Evolutionary conservation across 2,797 vertebrate genomes (phyloP), one percentile per base, ranked within the genome.

Genomic region (Tapera naevia): DNA sequence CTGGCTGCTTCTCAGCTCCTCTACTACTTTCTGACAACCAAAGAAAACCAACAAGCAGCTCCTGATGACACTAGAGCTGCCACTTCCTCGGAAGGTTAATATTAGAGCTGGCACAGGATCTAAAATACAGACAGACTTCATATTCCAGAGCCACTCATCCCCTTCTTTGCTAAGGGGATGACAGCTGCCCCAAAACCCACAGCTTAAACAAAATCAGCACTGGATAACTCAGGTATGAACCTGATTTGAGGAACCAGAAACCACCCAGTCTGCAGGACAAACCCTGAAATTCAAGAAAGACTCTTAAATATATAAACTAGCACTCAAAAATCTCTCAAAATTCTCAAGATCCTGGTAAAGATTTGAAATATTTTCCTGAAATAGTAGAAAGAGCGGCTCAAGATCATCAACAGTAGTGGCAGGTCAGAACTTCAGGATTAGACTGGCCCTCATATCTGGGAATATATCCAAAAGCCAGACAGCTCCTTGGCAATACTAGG

Each of bases 121-220:
- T 56, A 54, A 57, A 80, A 91, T 50, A 72, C 1, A 24, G 56
- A 73, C 35, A 93, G 41, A 60, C 48, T 89, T 84, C 46, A 11
- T 37, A 88, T 24, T 43, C 19, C 76, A 78, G 46, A 80, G 62
- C 39, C 72, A 67, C 71, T 84, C 60, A 80, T 37, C 70, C 71
- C 35, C 48, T 69, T 79, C 82, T 95, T 61, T 41, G 73, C 57
- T 86, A 81, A 92, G 76, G 76, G 74, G 89, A 67, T 5, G 6
- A 91, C 86, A 94, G 88, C 71, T 76, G 83, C 48, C 88, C 66
- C 66, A 82, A 85, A 88, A 79, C 80, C 70, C 56, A 81, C 32
- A 91, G 73, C 56, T 91, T 84, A 75, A 94, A 94, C 79, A 91
- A 86, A 88, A 92, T 85, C 81, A 96, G 91, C 70, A 66, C 58